Conservation (phyloP, 2,797 vertebrate genomes). For the Scolopax rusticola region DNA sequence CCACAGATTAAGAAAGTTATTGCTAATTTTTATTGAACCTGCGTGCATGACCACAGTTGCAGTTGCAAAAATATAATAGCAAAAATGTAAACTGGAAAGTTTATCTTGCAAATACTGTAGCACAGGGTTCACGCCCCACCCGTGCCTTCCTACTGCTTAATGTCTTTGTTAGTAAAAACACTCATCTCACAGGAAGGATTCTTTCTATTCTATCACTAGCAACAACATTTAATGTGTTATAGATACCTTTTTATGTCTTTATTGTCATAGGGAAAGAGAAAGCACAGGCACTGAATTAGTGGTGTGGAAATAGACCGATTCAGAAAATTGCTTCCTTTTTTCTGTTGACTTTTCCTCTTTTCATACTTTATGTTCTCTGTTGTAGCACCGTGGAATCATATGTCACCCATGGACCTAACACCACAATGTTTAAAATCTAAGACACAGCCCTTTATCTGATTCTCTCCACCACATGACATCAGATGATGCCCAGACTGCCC, state of each 20-base stretch:
- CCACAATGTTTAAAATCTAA: neutral
- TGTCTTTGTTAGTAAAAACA: neutral
- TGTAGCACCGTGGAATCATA: neutral
- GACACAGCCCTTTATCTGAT: neutral
- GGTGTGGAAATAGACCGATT: neutral
- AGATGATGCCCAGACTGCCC: neutral
- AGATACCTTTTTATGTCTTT: neutral
- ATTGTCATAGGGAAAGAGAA: neutral
- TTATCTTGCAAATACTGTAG: neutral
- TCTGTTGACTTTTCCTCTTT: neutral
- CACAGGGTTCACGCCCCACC: neutral
- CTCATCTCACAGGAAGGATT: neutral
- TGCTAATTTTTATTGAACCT: conserved; percentile 46
- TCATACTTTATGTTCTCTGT: neutral
- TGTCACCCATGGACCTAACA: neutral
- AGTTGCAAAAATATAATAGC: neutral
- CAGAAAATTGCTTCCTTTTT: neutral
- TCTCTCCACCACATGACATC: neutral
- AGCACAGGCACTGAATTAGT: neutral
- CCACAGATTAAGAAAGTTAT: neutral
- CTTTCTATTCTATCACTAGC: neutral
- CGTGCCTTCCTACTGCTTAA: neutral
- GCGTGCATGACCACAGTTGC: neutral
- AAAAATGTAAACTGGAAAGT: neutral
- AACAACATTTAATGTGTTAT: neutral